A percentile compares a stretch with the other conserved stretches of the same genome.
These are phyloP conservation scores for Pseudorasbora parva DNA, from an alignment of 2,113 vertebrate species.

Conservation along the genomic window DNA sequence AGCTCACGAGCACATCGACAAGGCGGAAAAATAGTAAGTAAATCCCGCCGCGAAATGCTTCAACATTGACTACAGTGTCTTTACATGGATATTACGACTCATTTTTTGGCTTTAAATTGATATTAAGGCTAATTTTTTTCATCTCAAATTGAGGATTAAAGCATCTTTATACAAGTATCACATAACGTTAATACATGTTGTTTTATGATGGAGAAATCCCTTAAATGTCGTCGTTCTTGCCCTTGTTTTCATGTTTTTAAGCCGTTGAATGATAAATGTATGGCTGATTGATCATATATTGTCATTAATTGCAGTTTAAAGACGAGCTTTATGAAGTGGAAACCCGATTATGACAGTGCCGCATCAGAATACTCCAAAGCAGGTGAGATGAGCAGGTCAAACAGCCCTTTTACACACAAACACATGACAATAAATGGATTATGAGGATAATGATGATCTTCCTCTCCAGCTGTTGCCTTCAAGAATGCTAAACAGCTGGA, in stretches of 20 bases:
- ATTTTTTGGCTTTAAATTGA: background rate
- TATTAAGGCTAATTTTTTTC: background rate
- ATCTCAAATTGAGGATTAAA: background rate
- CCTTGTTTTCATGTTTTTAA: background rate
- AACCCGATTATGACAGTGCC: constrained; percentile 89
- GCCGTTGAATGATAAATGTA: background rate
- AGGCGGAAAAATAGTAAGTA: constrained; percentile 86
- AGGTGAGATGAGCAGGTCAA: constrained; percentile 68
- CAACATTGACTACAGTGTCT: too few species aligned
- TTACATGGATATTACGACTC: background rate
- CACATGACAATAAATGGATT: background rate
- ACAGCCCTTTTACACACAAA: too few species aligned
- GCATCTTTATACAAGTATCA: background rate
- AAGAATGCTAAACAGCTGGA: constrained; percentile 91
- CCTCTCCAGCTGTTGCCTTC: constrained; percentile 85
- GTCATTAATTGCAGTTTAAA: constrained; percentile 76
- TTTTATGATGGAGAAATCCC: background rate
- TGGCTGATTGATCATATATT: background rate
- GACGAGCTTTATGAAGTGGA: constrained; percentile 91
- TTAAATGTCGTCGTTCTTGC: background rate
- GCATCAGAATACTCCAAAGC: constrained; percentile 88
- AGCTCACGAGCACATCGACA: constrained; percentile 83
- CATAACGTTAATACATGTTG: background rate
- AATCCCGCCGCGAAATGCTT: background rate
- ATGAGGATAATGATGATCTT: background rate